Percentiles rank a stretch among this genome's conserved stretches.
Evolutionary conservation across 2,888 invertebrate genomes (phyloP).

Genomic region (Limenitis camilla): DNA sequence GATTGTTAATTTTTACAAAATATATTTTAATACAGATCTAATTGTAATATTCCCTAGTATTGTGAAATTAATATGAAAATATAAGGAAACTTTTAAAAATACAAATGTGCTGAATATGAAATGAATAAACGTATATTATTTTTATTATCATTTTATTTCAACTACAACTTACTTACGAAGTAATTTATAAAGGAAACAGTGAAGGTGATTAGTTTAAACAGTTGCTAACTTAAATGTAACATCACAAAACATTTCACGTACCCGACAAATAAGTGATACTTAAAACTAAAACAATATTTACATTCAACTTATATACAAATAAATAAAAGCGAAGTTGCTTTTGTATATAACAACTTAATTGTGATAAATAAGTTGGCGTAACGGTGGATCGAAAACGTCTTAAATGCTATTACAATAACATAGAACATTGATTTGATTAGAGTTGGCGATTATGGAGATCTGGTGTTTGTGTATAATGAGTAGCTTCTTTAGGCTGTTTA

Average conservation of each 20-base stretch:
- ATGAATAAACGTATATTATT: conserved; percentile 21
- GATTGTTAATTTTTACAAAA: conserved; percentile 6
- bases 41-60: not conserved
- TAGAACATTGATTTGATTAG: conserved; percentile 1
- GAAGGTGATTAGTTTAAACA: too few species aligned
- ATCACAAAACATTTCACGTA: too few species aligned
- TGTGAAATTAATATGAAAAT: conserved; percentile 5
- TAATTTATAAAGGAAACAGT: too few species aligned
- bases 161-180: conserved; percentile 23
- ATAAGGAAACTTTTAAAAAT: conserved; percentile 2
- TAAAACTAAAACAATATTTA: too few species aligned
- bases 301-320: conserved; percentile 22
- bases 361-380: too few species aligned
- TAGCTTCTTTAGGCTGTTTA: too few species aligned
- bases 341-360: too few species aligned
- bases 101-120: conserved; percentile 11
- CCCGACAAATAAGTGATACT: too few species aligned
- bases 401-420: not conserved
- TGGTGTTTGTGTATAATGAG: too few species aligned
- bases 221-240: too few species aligned
- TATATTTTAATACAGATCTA: conserved; percentile 13
- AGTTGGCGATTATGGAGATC: not conserved
- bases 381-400: not conserved
- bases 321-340: conserved; percentile 4
- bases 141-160: conserved; percentile 29